Base-by-base conservation (phyloP, 2,797 vertebrate species). In the Pelodytes ibericus region DNA sequence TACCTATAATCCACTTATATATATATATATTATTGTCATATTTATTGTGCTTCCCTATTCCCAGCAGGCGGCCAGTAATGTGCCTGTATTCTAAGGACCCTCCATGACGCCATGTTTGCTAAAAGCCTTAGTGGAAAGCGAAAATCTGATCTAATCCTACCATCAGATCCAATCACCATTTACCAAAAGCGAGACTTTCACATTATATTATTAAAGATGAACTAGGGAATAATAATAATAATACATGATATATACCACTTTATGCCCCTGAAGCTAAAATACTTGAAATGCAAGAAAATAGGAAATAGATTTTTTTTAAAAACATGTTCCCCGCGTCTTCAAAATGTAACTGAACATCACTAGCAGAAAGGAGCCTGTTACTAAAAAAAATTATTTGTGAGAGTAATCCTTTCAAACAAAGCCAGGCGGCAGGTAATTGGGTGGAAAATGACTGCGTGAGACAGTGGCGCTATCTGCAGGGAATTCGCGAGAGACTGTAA, bases 371-470 rank as follows among this genome's bases (percentile, higher is more conserved):
- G 75, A 75, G 80, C 78, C 71, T 84, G 79, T 66, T 79, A 65
- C 13, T 72, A 74, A 66, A 76, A 84, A 87, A 78, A 82, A 81
- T 84, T 81, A 86, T 88, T 87, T 87, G 82, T 82, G 82, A 72
- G 70, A 62, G 81, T 81, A 84, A 87, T 87, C 77, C 85, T 62
- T 79, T 75, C 83, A 83, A 86, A 82, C 85, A 83, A 84, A 73
- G 73, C 70, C 82, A 26, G 82, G 83, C 82, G 80, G 81, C 77
- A n/a, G n/a, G n/a, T 81, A 67, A 76, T 83, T 85, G 84, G 82
- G 66, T 66, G 81, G 36, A 7, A 72, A 62, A 75, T 60, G 49
- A 47, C 44, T 30, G 66, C 22, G 47, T 24, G 30, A 15, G 3
- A 22, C 39, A 10, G 26, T 30, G 8, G 71, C 70, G 66, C 47